Base-by-base conservation (phyloP, 1,140 invertebrate species). In the Heterodera schachtii region DNA sequence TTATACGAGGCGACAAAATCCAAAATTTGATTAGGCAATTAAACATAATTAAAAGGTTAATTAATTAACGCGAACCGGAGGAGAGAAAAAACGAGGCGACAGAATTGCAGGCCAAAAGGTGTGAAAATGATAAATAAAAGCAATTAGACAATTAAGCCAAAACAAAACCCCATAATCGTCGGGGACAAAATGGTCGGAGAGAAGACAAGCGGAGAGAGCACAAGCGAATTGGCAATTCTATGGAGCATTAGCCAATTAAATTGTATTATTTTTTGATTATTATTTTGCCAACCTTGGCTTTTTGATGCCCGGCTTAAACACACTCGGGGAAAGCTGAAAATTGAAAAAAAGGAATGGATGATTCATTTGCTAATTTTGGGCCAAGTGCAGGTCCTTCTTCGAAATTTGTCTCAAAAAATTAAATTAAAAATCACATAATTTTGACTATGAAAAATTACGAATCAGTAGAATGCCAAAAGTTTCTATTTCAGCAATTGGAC, bases 171-270 rank as follows among this genome's bases (percentile, higher is more conserved):
- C 75, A 78, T 80, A 7, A 64, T 75, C 16, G 73, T 64, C 47
- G 82, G 82, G 19, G 81, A 83, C 19, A 83, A 77, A 77, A 83
- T 83, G 31, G 87, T 82, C 2, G 87, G 85, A 41, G n/a, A 83
- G 75, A 78, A 83, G 13, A 83, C 86, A 43, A 71, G 60, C 21
- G 84, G 84, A 21, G 84, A 85, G 21, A 84, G 78, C 74, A 84
- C 85, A 11, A 84, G 47, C 19, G 82, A 74, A 44, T 84, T 60
- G 3, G 5, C 57, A 16, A 16, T 60, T 19, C 57, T 60, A 13
- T 13, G 4, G 16, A 75, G 11, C 43, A 49, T 69, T 66, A 8
- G 5, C 3, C 75, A 75, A 73, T 19, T 52, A 75, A 13, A 13
- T 75, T 78, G 21, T 52, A 78, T n/a, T n/a, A 41, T 78, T 75